These are phyloP conservation scores for Pemphredon lugubris DNA, from an alignment of 2,888 invertebrate genomes.

Conservation along the genomic window DNA sequence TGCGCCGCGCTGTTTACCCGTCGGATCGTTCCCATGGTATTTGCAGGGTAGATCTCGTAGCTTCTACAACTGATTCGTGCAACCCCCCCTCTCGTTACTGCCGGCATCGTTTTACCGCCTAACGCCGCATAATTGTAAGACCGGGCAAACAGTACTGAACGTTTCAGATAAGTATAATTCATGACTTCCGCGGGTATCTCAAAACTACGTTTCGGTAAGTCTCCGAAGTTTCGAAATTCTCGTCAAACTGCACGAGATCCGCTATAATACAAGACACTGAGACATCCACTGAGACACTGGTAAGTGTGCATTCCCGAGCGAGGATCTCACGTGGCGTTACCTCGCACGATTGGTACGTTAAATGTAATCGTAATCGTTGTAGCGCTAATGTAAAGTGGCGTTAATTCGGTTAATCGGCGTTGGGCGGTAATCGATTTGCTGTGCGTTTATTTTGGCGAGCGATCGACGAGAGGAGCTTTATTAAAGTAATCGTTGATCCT, in stretches of 20 bases:
- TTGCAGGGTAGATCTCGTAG: neutral
- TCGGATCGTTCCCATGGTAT: neutral
- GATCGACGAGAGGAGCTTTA: too few relatives aligned
- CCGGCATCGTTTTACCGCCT: neutral
- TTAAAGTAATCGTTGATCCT: too few relatives aligned
- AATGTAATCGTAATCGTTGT: neutral
- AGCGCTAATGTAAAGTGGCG: neutral
- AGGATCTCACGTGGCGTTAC: neutral
- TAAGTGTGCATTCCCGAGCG: neutral
- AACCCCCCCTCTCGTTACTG: neutral
- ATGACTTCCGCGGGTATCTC: conserved; percentile 1
- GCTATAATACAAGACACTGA: neutral
- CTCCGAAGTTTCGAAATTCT: neutral
- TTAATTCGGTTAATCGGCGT: too few relatives aligned
- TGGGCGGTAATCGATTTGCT: too few relatives aligned
- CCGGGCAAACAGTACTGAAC: neutral
- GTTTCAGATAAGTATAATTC: conserved; percentile 1
- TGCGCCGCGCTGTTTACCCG: neutral
- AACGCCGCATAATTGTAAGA: neutral
- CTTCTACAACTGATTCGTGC: neutral
- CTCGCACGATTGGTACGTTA: conserved; percentile 8
- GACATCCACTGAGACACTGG: neutral
- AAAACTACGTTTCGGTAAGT: neutral
- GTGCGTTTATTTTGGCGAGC: too few relatives aligned
- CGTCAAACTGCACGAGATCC: neutral